phyloP scores from a whole-genome alignment of 2,888 invertebrate genomes.

The Dicycla oo region DNA sequence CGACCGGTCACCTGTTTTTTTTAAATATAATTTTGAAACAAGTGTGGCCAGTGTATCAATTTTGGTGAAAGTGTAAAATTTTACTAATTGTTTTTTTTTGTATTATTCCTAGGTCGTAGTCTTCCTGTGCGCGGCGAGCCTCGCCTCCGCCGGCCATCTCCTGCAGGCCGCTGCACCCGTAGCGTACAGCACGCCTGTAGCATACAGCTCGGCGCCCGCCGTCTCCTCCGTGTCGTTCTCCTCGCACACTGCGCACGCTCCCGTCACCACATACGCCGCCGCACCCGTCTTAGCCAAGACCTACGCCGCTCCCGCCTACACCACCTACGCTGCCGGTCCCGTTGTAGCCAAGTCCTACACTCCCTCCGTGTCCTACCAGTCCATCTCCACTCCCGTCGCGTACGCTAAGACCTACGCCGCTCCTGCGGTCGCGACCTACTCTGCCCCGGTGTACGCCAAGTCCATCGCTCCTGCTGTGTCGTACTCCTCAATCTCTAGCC shows the following conservation, averaged over 20 bases:
- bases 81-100: neutral
- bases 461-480: constrained; percentile 77
- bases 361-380: constrained; percentile 57
- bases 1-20: neutral
- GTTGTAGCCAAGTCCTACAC: constrained; percentile 71
- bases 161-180: constrained; percentile 78
- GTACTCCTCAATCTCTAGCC: constrained; percentile 79
- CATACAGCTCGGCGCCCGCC: constrained; percentile 81
- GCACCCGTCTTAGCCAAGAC: neutral
- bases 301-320: constrained; percentile 67
- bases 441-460: constrained; percentile 77
- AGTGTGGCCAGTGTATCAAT: too few species aligned
- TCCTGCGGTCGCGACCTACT: constrained; percentile 64
- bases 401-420: constrained; percentile 77
- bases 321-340: constrained; percentile 81
- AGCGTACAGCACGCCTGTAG: constrained; percentile 81
- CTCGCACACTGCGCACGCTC: constrained; percentile 65
- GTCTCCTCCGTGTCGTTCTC: constrained; percentile 70
- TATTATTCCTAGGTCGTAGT: constrained; percentile 82
- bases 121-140: constrained; percentile 90
- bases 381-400: constrained; percentile 61
- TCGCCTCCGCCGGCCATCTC: constrained; percentile 91
- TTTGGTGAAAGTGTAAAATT: neutral
- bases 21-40: neutral
- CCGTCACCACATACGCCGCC: constrained; percentile 69